phyloP scores from a whole-genome alignment of 1,140 invertebrate genomes.

The Bombus picipes region DNA sequence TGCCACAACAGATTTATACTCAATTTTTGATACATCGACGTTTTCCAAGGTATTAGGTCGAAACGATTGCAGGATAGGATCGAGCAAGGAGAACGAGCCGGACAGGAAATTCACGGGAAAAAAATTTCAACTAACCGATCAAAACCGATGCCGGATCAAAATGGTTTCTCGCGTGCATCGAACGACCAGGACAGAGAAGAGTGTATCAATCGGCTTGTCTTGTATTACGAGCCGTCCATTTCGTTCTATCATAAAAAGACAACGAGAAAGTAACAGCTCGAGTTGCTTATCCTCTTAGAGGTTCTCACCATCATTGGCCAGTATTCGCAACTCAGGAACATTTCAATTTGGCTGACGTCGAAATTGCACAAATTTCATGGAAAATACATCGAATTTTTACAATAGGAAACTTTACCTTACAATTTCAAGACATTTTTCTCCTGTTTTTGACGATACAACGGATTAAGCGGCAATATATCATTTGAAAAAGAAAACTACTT shows the following conservation, averaged over 20 bases:
- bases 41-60: too few relatives aligned
- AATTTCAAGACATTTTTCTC: not conserved
- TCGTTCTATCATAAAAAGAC: constrained; percentile 31
- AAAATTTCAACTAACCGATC: constrained; percentile 8
- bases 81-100: not conserved
- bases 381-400: not conserved
- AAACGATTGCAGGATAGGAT: not conserved
- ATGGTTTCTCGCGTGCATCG: constrained; percentile 20
- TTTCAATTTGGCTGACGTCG: constrained; percentile 17
- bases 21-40: not conserved
- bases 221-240: constrained; percentile 41
- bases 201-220: constrained; percentile 37
- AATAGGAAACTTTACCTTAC: too few relatives aligned
- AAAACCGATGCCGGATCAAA: constrained; percentile 1
- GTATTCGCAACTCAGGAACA: not conserved
- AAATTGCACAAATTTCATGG: not conserved
- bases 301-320: constrained; percentile 3
- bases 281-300: constrained; percentile 64
- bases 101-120: not conserved
- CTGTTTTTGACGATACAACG: not conserved
- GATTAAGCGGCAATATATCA: not conserved
- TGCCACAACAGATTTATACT: not conserved
- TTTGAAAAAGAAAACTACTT: not conserved
- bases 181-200: not conserved
- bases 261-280: constrained; percentile 56